These are phyloP conservation scores for Bombus superbus DNA, from an alignment of 1,140 invertebrate genomes.

Conservation along the genomic window DNA sequence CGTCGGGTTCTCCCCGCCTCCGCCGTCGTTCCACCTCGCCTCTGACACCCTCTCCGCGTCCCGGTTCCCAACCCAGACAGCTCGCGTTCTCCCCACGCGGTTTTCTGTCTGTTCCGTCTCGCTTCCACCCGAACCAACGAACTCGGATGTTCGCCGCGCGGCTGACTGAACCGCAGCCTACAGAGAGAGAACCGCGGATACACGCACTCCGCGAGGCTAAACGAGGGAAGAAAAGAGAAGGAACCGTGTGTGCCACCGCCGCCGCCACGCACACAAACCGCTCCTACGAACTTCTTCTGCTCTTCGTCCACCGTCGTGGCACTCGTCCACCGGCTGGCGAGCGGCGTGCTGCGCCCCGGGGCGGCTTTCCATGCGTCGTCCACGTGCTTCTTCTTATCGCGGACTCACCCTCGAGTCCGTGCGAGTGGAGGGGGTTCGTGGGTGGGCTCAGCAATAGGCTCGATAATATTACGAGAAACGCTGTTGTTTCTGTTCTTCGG, in stretches of 20 bases:
- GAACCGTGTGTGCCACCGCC: conserved; percentile 11
- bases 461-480: not conserved
- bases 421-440: conserved; percentile 21
- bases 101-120: conserved; percentile 1
- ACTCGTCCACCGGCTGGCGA: conserved; percentile 68
- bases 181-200: not conserved
- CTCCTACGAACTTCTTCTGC: conserved; percentile 51
- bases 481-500: not conserved
- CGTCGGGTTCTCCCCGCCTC: conserved; percentile 68
- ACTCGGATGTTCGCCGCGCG: not conserved
- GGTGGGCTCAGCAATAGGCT: conserved; percentile 1
- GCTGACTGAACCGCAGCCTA: not conserved
- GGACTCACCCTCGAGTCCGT: not conserved
- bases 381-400: conserved; percentile 55
- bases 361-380: conserved; percentile 36
- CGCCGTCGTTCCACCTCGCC: conserved; percentile 52
- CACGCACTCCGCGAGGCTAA: not conserved
- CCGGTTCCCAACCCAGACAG: conserved; percentile 1
- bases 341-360: conserved; percentile 42
- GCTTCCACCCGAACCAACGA: not conserved
- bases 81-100: conserved; percentile 14
- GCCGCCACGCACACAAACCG: not conserved
- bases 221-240: not conserved
- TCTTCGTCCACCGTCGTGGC: conserved; percentile 52
- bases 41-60: conserved; percentile 15